Conservation (phyloP, 2,797 vertebrate genomes). For the Sebastes itinus region DNA sequence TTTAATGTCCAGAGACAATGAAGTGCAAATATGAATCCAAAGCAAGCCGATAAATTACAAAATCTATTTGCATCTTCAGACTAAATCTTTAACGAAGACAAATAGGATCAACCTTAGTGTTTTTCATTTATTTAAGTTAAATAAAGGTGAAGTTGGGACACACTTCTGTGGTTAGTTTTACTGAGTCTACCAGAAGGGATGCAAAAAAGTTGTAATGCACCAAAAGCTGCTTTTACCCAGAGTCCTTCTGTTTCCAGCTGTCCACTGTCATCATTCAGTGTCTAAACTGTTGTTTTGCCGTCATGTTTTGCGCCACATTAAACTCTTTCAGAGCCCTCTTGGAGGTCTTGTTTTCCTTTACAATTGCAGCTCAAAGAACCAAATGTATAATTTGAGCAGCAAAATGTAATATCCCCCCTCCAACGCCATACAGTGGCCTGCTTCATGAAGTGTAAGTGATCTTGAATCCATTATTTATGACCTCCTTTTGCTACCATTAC, state of each 20-base stretch:
- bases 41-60: slow-evolving; percentile 5
- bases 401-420: slow-evolving; percentile 62
- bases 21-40: slow-evolving; percentile 49
- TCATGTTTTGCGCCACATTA: slow-evolving; percentile 59
- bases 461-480: slow-evolving; percentile 86
- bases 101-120: not conserved
- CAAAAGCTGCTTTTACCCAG: not conserved
- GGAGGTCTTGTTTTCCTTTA: slow-evolving; percentile 70
- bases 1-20: slow-evolving; percentile 25
- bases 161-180: not conserved
- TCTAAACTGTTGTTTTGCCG: slow-evolving; percentile 71
- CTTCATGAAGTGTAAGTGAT: slow-evolving; percentile 84
- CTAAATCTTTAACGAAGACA: slow-evolving; percentile 4
- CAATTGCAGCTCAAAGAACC: slow-evolving; percentile 58
- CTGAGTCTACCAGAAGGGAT: not conserved
- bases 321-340: slow-evolving; percentile 61
- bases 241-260: not conserved
- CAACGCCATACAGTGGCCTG: slow-evolving; percentile 62
- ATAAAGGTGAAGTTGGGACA: not conserved
- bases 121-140: not conserved
- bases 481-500: slow-evolving; percentile 81
- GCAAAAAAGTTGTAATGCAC: not conserved
- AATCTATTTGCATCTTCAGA: slow-evolving; percentile 24
- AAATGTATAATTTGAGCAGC: slow-evolving; percentile 67
- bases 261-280: slow-evolving; percentile 6